Conservation (phyloP, 2,888 invertebrate genomes). For the Tuta absoluta region DNA sequence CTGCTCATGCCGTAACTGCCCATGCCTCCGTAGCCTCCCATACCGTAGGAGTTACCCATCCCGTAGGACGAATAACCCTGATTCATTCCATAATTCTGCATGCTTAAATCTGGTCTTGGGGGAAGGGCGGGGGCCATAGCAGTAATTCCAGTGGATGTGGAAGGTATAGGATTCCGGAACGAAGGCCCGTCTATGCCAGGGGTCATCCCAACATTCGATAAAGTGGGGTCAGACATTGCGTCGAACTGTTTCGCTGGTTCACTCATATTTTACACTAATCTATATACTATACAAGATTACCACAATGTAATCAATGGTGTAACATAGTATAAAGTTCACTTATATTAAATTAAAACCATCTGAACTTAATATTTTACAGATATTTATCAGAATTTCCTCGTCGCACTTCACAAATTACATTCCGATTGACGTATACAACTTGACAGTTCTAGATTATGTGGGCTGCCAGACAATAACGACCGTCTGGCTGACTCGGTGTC, state of each 20-base stretch:
- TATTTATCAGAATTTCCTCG: constrained; percentile 24
- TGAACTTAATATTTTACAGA: constrained; percentile 27
- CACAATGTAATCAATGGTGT: constrained; percentile 37
- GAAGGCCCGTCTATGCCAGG: constrained; percentile 44
- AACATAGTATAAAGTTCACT: constrained; percentile 40
- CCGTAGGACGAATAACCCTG: constrained; percentile 44
- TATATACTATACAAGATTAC: constrained; percentile 36
- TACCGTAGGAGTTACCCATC: constrained; percentile 40
- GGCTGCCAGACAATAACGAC: neutral
- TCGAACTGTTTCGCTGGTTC: constrained; percentile 57
- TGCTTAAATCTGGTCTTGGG: constrained; percentile 58
- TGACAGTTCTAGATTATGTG: neutral
- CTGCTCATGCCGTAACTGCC: constrained; percentile 46
- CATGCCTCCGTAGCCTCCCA: constrained; percentile 40
- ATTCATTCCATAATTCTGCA: constrained; percentile 54
- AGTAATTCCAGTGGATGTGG: constrained; percentile 45
- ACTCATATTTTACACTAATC: constrained; percentile 51
- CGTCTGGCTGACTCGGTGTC: no score
- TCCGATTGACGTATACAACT: neutral
- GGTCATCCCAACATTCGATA: constrained; percentile 52
- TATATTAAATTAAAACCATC: constrained; percentile 44
- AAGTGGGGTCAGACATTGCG: constrained; percentile 52
- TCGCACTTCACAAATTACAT: constrained; percentile 23
- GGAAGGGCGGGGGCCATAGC: constrained; percentile 56
- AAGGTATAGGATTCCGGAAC: constrained; percentile 57